A percentile compares a stretch with the other conserved stretches of the same genome.
These are phyloP conservation scores for Caenorhabditis sulstoni DNA, from an alignment of 2,888 invertebrate species.

Conservation along the genomic window DNA sequence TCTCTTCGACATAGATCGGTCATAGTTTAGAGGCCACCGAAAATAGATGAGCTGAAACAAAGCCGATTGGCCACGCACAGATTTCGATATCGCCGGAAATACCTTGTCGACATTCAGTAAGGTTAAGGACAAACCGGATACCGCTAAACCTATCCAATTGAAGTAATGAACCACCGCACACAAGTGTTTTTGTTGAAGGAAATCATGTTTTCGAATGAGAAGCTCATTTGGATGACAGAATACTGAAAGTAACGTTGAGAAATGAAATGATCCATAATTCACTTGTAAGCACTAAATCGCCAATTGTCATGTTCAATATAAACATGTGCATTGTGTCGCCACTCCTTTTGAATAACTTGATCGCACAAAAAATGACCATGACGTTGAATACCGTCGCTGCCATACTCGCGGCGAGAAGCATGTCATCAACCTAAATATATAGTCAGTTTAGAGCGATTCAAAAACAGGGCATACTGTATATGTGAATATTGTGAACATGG, in stretches of 20 bases:
- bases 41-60: constrained; percentile 77
- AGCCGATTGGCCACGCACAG: no score
- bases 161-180: constrained; percentile 78
- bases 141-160: constrained; percentile 80
- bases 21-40: constrained; percentile 79
- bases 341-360: constrained; percentile 75
- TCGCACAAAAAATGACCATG: constrained; percentile 79
- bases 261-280: constrained; percentile 1
- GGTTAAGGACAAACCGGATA: constrained; percentile 79
- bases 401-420: constrained; percentile 78
- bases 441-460: no score
- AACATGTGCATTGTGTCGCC: constrained; percentile 80
- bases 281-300: constrained; percentile 79
- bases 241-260: constrained; percentile 66
- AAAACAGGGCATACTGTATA: constrained; percentile 75
- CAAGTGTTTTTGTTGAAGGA: constrained; percentile 75
- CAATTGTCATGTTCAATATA: constrained; percentile 80
- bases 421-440: constrained; percentile 76
- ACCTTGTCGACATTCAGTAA: constrained; percentile 79
- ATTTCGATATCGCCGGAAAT: no score
- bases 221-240: constrained; percentile 80
- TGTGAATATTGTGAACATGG: constrained; percentile 73
- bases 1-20: constrained; percentile 79
- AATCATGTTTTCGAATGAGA: constrained; percentile 79
- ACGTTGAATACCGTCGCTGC: constrained; percentile 80